Percentiles rank a stretch among this genome's conserved stretches.
Evolutionary conservation across 2,113 vertebrate genomes (phyloP).

Genomic region (Hydrolagus affinis): DNA sequence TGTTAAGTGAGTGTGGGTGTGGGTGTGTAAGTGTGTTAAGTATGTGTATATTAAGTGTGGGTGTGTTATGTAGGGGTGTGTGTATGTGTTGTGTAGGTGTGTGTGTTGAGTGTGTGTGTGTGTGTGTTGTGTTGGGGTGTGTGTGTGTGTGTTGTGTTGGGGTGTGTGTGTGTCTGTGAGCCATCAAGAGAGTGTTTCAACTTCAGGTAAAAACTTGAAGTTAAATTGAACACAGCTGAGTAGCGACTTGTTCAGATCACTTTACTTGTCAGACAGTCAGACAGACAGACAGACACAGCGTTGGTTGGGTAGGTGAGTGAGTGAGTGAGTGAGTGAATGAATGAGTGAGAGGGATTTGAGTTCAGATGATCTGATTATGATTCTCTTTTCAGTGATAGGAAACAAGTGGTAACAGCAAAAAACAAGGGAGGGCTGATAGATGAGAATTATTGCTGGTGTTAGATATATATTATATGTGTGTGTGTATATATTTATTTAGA

Average conservation of each 20-base stretch:
- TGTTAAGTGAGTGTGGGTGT: neutral
- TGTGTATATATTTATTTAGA: no score
- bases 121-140: neutral
- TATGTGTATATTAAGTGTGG: neutral
- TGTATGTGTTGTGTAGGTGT: neutral
- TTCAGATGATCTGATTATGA: no score
- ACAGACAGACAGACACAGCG: neutral
- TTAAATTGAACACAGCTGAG: no score
- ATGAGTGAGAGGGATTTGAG: neutral
- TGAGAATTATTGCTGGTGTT: no score
- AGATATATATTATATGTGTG: no score
- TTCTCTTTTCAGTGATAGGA: no score
- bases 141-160: neutral
- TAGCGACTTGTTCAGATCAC: no score
- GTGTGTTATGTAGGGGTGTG: neutral
- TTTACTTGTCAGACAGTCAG: no score
- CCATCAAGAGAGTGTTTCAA: no score
- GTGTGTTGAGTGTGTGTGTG: neutral
- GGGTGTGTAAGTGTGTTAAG: neutral
- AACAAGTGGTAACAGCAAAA: no score
- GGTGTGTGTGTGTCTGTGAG: neutral
- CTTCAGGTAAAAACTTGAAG: no score
- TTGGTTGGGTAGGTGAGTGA: neutral
- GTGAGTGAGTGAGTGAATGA: neutral
- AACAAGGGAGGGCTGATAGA: no score